These are phyloP conservation scores for Pampus argenteus DNA, from an alignment of 2,797 vertebrate species.

Conservation along the genomic window DNA sequence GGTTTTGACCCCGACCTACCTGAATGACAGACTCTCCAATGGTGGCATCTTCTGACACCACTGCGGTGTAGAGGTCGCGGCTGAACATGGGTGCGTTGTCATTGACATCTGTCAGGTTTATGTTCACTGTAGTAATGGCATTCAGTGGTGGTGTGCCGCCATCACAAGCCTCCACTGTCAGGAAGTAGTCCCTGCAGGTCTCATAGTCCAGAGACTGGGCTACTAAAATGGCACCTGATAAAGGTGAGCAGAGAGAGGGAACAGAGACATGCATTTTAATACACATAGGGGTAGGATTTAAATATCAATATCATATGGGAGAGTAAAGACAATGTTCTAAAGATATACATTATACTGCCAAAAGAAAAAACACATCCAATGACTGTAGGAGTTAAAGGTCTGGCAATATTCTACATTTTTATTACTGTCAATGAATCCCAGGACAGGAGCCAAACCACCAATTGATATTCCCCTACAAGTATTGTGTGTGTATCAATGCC, in stretches of 20 bases:
- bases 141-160: constrained; percentile 93
- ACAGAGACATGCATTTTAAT: neutral
- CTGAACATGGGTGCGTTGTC: constrained; percentile 94
- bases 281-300: neutral
- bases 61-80: constrained; percentile 88
- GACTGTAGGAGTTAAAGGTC: neutral
- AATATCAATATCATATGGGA: neutral
- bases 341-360: neutral
- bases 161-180: constrained; percentile 95
- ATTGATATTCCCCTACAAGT: no score
- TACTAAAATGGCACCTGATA: constrained; percentile 90
- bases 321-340: neutral
- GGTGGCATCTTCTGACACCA: constrained; percentile 92
- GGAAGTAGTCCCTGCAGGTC: constrained; percentile 91
- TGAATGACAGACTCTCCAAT: constrained; percentile 89
- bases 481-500: no score
- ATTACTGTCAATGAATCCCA: neutral
- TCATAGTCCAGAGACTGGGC: constrained; percentile 92
- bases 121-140: constrained; percentile 91
- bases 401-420: neutral
- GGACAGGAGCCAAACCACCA: no score
- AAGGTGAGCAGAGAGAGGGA: neutral
- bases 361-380: neutral
- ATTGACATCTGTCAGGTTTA: constrained; percentile 95
- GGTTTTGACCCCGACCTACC: constrained; percentile 75